phyloP scores from a whole-genome alignment of 2,797 vertebrate species.

The Diplodus sargus region DNA sequence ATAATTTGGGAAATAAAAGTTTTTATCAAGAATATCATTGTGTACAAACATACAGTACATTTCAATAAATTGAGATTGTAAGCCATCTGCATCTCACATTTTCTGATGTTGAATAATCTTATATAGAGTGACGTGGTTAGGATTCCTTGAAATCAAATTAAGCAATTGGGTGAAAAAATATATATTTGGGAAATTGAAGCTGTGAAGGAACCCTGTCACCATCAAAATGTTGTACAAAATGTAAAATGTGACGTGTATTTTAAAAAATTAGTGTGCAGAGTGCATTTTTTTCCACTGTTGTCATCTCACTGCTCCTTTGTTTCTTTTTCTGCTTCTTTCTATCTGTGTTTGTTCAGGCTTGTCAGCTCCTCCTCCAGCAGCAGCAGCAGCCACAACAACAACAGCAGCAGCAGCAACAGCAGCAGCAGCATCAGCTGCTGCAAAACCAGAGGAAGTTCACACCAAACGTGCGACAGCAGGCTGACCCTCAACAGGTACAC shows the following conservation, averaged over 20 bases:
- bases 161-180: no score
- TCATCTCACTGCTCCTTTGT: conserved; percentile 2
- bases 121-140: no score
- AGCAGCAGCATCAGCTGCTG: conserved; percentile 90
- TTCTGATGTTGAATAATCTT: not conserved
- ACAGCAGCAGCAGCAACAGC: conserved; percentile 83
- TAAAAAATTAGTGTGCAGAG: not conserved
- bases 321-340: conserved; percentile 19
- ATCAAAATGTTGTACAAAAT: not conserved
- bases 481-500: conserved; percentile 94
- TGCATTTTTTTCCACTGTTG: conserved; percentile 4
- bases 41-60: not conserved
- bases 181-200: no score
- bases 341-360: conserved; percentile 86
- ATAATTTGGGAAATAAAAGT: not conserved
- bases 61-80: not conserved
- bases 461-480: conserved; percentile 93
- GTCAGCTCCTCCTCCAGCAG: conserved; percentile 95
- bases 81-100: not conserved
- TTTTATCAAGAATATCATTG: not conserved
- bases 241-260: conserved; percentile 3
- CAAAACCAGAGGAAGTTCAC: conserved; percentile 98
- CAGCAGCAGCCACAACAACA: conserved; percentile 84
- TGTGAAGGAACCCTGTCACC: no score
- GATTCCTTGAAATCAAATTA: no score